Percentiles rank a stretch among this genome's conserved stretches.
Conservation (phyloP, 1,140 invertebrate species). For the Medauroidea extradentata region DNA sequence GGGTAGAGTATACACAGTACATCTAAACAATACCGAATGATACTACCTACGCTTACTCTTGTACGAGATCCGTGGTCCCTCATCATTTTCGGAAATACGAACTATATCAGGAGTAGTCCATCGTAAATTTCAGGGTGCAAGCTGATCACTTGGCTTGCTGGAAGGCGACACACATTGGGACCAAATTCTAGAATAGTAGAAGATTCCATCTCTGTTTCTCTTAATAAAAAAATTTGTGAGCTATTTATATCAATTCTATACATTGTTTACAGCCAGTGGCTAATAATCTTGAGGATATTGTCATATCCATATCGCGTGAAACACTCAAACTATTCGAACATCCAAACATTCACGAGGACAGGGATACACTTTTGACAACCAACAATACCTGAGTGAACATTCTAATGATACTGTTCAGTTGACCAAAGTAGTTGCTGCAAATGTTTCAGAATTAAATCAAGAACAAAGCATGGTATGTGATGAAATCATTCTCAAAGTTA, state of each 20-base stretch:
- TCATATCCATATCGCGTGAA: not conserved
- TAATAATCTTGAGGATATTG: not conserved
- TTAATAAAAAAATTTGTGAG: constrained; percentile 31
- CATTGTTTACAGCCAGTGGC: not conserved
- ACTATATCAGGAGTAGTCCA: constrained; percentile 1
- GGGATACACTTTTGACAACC: not conserved
- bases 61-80: constrained; percentile 24
- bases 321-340: not conserved
- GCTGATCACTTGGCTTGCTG: constrained; percentile 34
- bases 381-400: not conserved
- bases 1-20: constrained; percentile 36
- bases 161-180: constrained; percentile 41
- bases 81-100: too few species aligned
- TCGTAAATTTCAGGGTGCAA: constrained; percentile 24
- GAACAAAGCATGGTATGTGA: not conserved
- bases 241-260: not conserved
- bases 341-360: not conserved
- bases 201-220: constrained; percentile 28
- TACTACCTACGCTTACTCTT: constrained; percentile 44
- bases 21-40: constrained; percentile 42
- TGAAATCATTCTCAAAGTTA: too few species aligned
- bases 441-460: not conserved
- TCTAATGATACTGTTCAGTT: not conserved
- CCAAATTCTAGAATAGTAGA: constrained; percentile 35
- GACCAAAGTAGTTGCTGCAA: not conserved